Conservation (phyloP, 2,888 invertebrate species). For the Ernsta delagoae region DNA sequence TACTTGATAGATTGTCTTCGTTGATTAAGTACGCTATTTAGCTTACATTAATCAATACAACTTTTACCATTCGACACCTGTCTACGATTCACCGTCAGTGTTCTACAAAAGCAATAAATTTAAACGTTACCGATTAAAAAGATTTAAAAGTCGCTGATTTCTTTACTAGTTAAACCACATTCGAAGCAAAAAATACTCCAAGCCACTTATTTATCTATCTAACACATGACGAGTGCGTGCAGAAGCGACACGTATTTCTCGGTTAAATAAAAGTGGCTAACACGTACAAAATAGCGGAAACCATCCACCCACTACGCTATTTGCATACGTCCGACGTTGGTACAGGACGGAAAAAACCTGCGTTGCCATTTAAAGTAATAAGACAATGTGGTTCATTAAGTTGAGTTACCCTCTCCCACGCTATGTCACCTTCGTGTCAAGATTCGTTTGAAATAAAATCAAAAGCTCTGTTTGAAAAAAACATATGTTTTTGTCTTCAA, state of each 20-base stretch:
- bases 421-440: slow-evolving; percentile 51
- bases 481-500: no score
- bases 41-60: not conserved
- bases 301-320: slow-evolving; percentile 66
- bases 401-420: slow-evolving; percentile 69
- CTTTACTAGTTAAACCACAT: slow-evolving; percentile 19
- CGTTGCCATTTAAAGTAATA: slow-evolving; percentile 76
- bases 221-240: slow-evolving; percentile 21
- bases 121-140: slow-evolving; percentile 12
- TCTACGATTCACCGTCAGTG: not conserved
- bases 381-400: slow-evolving; percentile 81
- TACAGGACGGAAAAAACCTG: slow-evolving; percentile 64
- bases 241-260: slow-evolving; percentile 14
- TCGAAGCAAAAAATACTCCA: slow-evolving; percentile 13
- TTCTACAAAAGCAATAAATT: not conserved
- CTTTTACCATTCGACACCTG: not conserved
- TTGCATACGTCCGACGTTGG: slow-evolving; percentile 63
- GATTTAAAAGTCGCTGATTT: not conserved
- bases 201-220: slow-evolving; percentile 25
- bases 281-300: slow-evolving; percentile 61
- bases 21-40: not conserved
- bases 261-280: slow-evolving; percentile 42
- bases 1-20: not conserved
- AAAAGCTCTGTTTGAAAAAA: slow-evolving; percentile 45
- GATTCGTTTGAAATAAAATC: slow-evolving; percentile 41